Base-by-base conservation (phyloP, 2,797 vertebrate species). In the Acridotheres tristis region DNA sequence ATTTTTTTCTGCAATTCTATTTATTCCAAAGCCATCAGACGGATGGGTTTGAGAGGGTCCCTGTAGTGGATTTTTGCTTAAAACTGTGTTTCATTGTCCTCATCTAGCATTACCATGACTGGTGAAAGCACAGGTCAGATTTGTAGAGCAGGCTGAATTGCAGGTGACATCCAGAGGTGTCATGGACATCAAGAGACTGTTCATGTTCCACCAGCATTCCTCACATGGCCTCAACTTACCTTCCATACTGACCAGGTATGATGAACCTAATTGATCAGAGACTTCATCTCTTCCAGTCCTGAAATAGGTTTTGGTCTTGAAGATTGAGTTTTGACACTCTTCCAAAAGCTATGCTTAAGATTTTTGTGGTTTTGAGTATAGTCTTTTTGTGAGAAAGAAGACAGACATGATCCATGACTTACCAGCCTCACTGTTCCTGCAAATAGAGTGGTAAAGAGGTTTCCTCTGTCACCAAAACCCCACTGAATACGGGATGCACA, bases 21-120 rank as follows among this genome's bases (percentile, higher is more conserved):
- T 69, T 58, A 38, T 78, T 79, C 13, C 19, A 55, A 83, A 25
- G 36, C 21, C 73, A 86, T 17, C 27, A 55, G 27, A 92, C 65
- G 25, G 10, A 5, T 55, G 14, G 6, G 9, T 2, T 38, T 65
- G 7, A 50, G 12, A 32, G 4, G 7, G 1, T 17, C 4, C 15
- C 19, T 43, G 3, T 7, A 54, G 18, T 18, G 12, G 15, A 45
- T 48, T 53, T 77, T 22, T 63, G 16, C 23, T 63, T 45, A 65
- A 58, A 66, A 66, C 6, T 67, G 8, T 63, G 4, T 29, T 48
- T 82, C 22, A 11, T 61, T 19, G 13, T 34, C 27, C 45, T 78
- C 27, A 42, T 21, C 40, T 20, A 25, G 50, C 8, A 21, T 21
- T 16, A 20, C 9, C 11, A 19, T 1, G 3, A 20, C 0, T 26